Base-by-base conservation (phyloP, 1,140 invertebrate species). In the Drosophila virilis region DNA sequence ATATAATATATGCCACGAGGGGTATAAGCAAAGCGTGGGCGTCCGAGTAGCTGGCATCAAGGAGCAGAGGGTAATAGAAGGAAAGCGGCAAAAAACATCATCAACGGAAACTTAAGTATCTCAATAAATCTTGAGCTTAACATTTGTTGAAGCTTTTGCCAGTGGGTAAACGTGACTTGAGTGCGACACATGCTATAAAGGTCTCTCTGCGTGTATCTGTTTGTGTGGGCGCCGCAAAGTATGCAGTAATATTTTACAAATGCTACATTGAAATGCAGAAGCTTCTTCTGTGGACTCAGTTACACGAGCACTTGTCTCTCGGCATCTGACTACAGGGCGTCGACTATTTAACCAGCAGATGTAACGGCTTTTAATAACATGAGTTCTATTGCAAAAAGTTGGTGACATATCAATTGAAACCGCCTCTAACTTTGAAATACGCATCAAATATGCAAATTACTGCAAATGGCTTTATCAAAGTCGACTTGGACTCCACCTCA, bases 51-150 rank as follows among this genome's bases (percentile, higher is more conserved):
- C 59, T 61, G 10, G 32, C 22, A 38, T 32, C 13, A 17, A 51
- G 37, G n/a, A 48, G 54, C 6, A 43, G n/a, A 62, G 22, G 28
- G n/a, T 15, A 38, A 46, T 17, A 59, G 2, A 33, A 6, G 13
- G 38, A 54, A 28, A 17, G 43, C 17, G 45, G 22, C 35, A 66
- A 60, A 65, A 17, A 60, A 33, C 82, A 85, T 82, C 83, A 86
- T 88, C 82, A 86, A 76, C 79, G 82, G 68, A 77, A 88, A 55
- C 83, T 77, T 89, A 88, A 88, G 83, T 88, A 89, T 80, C 80
- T 78, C 84, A 89, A 88, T 88, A 88, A 88, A 88, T 88, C 84
- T 80, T 80, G 74, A 77, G 84, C 84, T 88, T 89, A 88, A 78
- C 84, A 89, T 88, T 84, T 89, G 84, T 72, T 80, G 74, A 89